Evolutionary conservation across 2,888 invertebrate species (phyloP), one percentile per base, ranked within the genome.

Genomic region (Penaeus monodon): DNA sequence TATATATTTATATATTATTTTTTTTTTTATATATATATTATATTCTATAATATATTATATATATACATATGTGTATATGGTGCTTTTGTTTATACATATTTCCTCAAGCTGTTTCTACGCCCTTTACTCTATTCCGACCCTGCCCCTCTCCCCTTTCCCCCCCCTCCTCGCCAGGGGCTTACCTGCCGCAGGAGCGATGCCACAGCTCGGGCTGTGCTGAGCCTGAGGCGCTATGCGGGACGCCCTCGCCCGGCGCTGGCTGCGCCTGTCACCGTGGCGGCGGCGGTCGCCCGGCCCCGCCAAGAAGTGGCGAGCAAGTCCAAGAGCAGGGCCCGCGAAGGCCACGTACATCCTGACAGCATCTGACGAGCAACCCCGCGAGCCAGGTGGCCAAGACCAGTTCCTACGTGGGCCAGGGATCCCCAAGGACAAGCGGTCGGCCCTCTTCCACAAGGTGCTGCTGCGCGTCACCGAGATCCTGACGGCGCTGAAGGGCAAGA

Each of bases 401-500:
- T n/a, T n/a, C 63, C 12, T 86, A 86, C 27, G 22, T 86, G 2
- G 78, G 81, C 24, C 33, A 78, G 22, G 77, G 65, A 7, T 86
- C 10, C 86, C 86, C 22, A 81, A 82, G 66, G 82, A 63, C 68
- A n/a, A 44, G 20, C 68, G 82, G 27, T 22, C 77, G 70, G 27
- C 68, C n/a, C 76, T 88, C 10, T 81, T 88, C 22, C 86, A 88
- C 29, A 80, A 76, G 22, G 88, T 88, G 6, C 38, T 88, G 12
- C 74, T 78, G 22, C 44, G 64, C n/a, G 80, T 88, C 24, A 80
- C 86, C 1, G 64, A 81, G 8, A 27, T 81, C 14, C 57, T 86
- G 44, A 86, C 86, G 6, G 20, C 22, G 24, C n/a, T 66, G n/a
- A 68, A 29, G 29, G 66, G 29, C 29, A 74, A 7, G 57, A 84